Percentiles rank a stretch among this genome's conserved stretches.
These are phyloP conservation scores for Amblyornis subalaris DNA, from an alignment of 2,113 vertebrate species.

Conservation along the genomic window DNA sequence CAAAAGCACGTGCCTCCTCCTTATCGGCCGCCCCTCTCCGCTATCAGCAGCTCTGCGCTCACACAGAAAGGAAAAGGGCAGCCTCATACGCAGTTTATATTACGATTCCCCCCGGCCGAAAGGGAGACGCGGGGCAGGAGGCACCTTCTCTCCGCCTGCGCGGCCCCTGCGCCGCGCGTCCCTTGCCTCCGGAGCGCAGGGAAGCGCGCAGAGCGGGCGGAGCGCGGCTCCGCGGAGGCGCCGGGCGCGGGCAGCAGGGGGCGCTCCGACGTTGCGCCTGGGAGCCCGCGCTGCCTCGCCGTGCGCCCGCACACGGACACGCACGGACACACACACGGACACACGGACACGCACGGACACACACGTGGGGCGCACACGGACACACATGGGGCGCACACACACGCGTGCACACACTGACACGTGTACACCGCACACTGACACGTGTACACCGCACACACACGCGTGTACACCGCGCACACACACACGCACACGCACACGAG, in stretches of 20 bases:
- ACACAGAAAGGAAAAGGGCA: not conserved
- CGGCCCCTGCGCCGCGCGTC: not conserved
- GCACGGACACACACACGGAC: not conserved
- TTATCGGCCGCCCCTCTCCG: not conserved
- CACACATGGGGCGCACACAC: not conserved
- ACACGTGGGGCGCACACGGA: not conserved
- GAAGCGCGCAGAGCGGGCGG: not conserved
- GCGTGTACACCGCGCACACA: not conserved
- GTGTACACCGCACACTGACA: fast-evolving
- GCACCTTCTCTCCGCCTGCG: too few relatives aligned
- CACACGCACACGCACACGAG: fast-evolving
- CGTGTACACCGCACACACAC: fast-evolving
- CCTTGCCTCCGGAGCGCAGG: not conserved
- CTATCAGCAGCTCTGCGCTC: not conserved
- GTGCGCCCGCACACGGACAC: not conserved
- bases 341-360: not conserved
- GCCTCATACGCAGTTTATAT: not conserved
- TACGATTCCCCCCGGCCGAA: not conserved
- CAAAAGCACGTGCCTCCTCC: not conserved
- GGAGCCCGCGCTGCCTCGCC: not conserved
- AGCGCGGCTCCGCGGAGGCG: not conserved
- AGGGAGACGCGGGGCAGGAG: not conserved
- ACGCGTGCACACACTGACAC: too few relatives aligned
- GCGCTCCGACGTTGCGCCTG: conserved; percentile 80
- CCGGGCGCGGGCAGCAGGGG: conserved; percentile 79